Base-by-base conservation (phyloP, 2,888 invertebrate genomes). In the Drosophila mimica region DNA sequence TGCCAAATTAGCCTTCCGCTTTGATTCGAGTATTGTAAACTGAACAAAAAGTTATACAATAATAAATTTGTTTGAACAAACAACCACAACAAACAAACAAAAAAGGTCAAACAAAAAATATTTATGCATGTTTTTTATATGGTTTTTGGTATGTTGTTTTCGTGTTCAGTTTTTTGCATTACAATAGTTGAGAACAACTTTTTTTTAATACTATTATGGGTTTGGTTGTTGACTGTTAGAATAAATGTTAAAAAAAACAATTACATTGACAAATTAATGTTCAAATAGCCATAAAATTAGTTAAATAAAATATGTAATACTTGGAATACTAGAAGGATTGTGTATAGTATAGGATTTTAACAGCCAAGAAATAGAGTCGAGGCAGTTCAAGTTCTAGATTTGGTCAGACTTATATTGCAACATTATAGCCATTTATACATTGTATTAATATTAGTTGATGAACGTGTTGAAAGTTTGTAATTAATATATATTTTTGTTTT, bases 1-100 rank as follows among this genome's bases (percentile, higher is more conserved):
- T 38, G 25, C 30, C n/a, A 20, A 80, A 73, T 74, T 67, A 88
- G 84, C 83, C 84, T 84, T 86, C 88, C 88, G 80, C 58, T 70
- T 65, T 67, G 69, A 88, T 75, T 84, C 62, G 82, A 84, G 66
- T 67, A 54, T 64, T 58, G 86, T 52, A 64, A 77, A 58, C 59
- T 46, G 70, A 69, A 68, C 58, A 58, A 46, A 46, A 46, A 46
- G 7, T 4, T 4, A 56, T 34, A 63, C 51, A 79, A 66, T 49
- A 66, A 52, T 63, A 73, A 36, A 36, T 36, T 3, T 36, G 17
- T 36, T 36, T 7, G 7, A 36, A 7, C 17, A 63, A 74, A 49
- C 28, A 17, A 49, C 17, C 15, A 3, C n/a, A 40, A 40, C 25
- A 25, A 25, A 25, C 25, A 25, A 40, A 88, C 83, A 74, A 77